Evolutionary conservation across 1,140 invertebrate genomes (phyloP).

Genomic region (Euwallacea fornicatus): DNA sequence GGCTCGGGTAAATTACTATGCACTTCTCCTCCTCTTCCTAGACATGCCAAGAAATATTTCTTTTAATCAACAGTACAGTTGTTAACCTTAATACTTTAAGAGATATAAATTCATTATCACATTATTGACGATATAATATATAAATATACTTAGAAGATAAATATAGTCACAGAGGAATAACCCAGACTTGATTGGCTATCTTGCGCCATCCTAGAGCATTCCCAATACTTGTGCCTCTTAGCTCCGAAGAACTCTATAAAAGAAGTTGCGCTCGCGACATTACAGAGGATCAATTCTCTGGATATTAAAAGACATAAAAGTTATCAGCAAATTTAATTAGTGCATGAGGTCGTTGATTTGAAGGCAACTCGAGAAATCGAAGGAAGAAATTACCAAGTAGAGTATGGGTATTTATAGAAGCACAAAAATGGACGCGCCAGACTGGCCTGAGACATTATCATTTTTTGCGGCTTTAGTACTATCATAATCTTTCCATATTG

Average conservation of each 20-base stretch:
- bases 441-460: conserved; percentile 27
- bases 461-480: conserved; percentile 4
- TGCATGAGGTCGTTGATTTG: conserved; percentile 31
- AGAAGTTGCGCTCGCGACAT: too few species aligned
- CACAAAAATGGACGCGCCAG: conserved; percentile 31
- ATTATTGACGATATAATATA: not conserved
- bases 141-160: not conserved
- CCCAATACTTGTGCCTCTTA: too few species aligned
- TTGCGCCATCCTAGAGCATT: too few species aligned
- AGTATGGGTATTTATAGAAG: conserved; percentile 17
- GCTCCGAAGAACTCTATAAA: too few species aligned
- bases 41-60: not conserved
- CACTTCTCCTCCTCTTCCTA: too few species aligned
- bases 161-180: conserved; percentile 1
- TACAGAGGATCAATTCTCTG: not conserved
- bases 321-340: conserved; percentile 19
- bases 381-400: conserved; percentile 25
- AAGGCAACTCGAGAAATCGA: conserved; percentile 9
- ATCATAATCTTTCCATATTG: too few species aligned
- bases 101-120: conserved; percentile 1
- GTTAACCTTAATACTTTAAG: not conserved
- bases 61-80: not conserved
- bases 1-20: too few species aligned
- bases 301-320: conserved; percentile 5
- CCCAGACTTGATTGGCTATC: not conserved